Evolutionary conservation across 2,888 invertebrate genomes (phyloP), one percentile per base, ranked within the genome.

Genomic region (Serrognathus titanus): DNA sequence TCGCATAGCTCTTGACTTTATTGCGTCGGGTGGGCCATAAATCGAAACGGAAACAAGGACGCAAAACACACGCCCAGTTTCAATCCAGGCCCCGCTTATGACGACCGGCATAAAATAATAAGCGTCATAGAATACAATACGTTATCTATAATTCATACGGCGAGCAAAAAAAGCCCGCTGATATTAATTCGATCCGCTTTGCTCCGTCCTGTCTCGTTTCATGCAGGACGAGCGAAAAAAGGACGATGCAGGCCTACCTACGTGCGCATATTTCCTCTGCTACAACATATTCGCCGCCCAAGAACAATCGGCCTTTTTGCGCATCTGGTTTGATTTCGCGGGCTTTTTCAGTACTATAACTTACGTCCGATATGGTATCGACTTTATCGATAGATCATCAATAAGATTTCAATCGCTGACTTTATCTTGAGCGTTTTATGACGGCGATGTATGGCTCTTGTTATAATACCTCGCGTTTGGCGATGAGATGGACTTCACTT

Each of bases 141-240:
- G 70, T 71, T 71, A 74, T 74, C 72, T 74, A 74, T 74, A 74
- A 74, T 74, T 74, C 74, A 74, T 74, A 73, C 69, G 51, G 38
- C 46, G 13, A 35, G 20, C 40, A 51, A 51, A 51, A 50, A 47
- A 45, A 48, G 48, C 35, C 48, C 47, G 24, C 24, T 31, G 24
- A 13, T 43, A 43, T 43, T 20, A 43, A 20, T 43, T 43, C 43
- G 43, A 43, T 49, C 16, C 45, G 45, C 45, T n/a, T 24, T 20
- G 13, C 45, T 45, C 13, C 45, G 16, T 45, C 13, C 45, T 24
- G 45, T 20, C n/a, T 45, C 12, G 11, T 40, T 13, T 40, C 40
- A 40, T 12, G 13, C 13, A 11, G 40, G 40, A 12, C 12, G 13
- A 31, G 48, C 13, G 12, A 16, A 43, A 43, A 43, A 43, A 49